Evolutionary conservation across 1,140 invertebrate genomes (phyloP).

Genomic region (Trachymyrmex cornetzi): DNA sequence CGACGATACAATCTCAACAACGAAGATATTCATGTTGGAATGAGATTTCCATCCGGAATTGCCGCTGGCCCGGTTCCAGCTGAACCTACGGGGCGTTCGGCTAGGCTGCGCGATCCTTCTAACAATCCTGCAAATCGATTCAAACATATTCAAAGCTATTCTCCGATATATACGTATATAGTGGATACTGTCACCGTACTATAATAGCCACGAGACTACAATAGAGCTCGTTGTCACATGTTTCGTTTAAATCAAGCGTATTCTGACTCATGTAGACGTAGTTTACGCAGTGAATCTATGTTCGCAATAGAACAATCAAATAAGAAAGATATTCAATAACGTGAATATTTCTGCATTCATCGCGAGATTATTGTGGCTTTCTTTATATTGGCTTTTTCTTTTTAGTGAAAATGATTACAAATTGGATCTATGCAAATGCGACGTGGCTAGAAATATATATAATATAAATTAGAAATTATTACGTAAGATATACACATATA

Average conservation of each 20-base stretch:
- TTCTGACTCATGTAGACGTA: slow-evolving; percentile 15
- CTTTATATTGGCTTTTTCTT: background rate
- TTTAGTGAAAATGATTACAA: slow-evolving; percentile 6
- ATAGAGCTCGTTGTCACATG: slow-evolving; percentile 74
- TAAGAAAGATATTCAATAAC: background rate
- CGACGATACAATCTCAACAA: slow-evolving; percentile 73
- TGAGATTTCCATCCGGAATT: slow-evolving; percentile 82
- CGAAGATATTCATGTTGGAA: slow-evolving; percentile 76
- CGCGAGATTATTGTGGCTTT: background rate
- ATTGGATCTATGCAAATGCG: slow-evolving; percentile 34
- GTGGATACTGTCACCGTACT: slow-evolving; percentile 76
- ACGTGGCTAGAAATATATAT: background rate
- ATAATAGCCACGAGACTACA: slow-evolving; percentile 71
- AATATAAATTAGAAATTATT: slow-evolving; percentile 33
- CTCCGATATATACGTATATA: slow-evolving; percentile 78
- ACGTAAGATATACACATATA: slow-evolving; percentile 10
- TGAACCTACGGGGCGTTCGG: slow-evolving; percentile 43
- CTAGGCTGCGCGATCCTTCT: slow-evolving; percentile 55
- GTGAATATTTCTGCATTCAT: background rate
- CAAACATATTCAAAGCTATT: slow-evolving; percentile 84
- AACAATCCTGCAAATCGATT: slow-evolving; percentile 81
- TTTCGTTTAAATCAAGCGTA: slow-evolving; percentile 66
- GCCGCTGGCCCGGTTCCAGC: slow-evolving; percentile 79
- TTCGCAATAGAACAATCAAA: background rate
- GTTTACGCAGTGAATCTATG: background rate